Percentiles rank a stretch among this genome's conserved stretches.
These are phyloP conservation scores for Drosophila meridionalis DNA, from an alignment of 2,888 invertebrate species.

Conservation along the genomic window DNA sequence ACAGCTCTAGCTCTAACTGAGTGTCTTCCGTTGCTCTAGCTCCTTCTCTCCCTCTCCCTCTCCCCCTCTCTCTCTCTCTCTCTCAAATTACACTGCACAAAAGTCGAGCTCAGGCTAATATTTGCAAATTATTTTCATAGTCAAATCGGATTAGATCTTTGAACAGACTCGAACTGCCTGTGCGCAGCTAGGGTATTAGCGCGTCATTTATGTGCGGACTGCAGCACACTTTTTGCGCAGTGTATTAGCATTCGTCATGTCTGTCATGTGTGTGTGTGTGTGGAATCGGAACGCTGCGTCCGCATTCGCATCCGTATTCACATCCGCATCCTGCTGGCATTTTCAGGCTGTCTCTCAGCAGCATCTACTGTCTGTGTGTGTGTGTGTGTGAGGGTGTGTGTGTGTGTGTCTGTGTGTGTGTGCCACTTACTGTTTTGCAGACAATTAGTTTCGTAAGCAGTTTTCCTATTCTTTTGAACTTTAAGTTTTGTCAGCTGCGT, in stretches of 20 bases:
- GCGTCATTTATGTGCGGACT: not conserved
- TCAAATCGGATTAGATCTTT: not conserved
- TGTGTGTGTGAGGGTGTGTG: slow-evolving; percentile 1
- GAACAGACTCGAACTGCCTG: not conserved
- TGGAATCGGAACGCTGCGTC: slow-evolving; percentile 8
- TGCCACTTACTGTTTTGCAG: slow-evolving; percentile 55
- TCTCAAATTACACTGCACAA: slow-evolving; percentile 2
- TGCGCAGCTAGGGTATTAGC: not conserved
- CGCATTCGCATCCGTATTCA: slow-evolving; percentile 22
- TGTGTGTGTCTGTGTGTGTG: slow-evolving; percentile 2
- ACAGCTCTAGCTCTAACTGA: not conserved
- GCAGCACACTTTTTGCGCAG: slow-evolving; percentile 12
- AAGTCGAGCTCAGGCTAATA: not conserved
- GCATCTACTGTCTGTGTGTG: not conserved
- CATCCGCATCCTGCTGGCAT: slow-evolving; percentile 25
- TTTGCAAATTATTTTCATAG: not conserved
- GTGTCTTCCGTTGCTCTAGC: too few species aligned
- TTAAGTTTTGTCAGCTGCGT: slow-evolving; percentile 52
- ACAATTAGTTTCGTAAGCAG: slow-evolving; percentile 71
- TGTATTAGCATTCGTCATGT: slow-evolving; percentile 21
- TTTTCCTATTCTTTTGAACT: slow-evolving; percentile 56
- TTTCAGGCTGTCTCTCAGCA: slow-evolving; percentile 17
- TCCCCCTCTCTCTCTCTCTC: not conserved
- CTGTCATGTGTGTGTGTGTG: slow-evolving; percentile 16
- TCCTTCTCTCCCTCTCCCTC: not conserved